phyloP scores from a whole-genome alignment of 1,140 invertebrate genomes.

The Arion vulgaris region DNA sequence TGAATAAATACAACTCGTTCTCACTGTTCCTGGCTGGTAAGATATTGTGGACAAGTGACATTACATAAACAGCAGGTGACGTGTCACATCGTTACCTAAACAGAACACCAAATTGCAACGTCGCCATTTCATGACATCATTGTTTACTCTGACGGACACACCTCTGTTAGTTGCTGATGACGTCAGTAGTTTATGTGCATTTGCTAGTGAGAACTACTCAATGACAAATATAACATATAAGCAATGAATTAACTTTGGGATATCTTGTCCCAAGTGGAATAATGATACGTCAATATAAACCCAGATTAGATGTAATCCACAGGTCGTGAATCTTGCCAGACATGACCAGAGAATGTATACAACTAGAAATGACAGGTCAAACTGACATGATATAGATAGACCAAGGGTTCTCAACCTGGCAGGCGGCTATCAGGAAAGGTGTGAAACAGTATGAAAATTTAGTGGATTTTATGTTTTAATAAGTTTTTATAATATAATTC shows the following conservation, averaged over 20 bases:
- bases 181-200: not conserved
- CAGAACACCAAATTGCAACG: not conserved
- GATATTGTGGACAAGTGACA: not conserved
- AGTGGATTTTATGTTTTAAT: too few relatives aligned
- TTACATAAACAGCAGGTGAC: too few relatives aligned
- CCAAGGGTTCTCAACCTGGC: too few relatives aligned
- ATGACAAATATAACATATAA: not conserved
- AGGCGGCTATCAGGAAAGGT: too few relatives aligned
- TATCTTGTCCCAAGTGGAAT: not conserved
- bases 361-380: too few relatives aligned
- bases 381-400: too few relatives aligned
- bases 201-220: not conserved
- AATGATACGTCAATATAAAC: not conserved
- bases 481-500: too few relatives aligned
- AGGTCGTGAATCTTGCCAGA: too few relatives aligned
- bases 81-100: not conserved
- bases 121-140: not conserved
- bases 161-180: not conserved
- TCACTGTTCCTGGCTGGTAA: not conserved
- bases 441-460: too few relatives aligned
- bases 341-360: too few relatives aligned
- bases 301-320: too few relatives aligned
- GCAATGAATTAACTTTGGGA: not conserved
- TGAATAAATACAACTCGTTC: not conserved
- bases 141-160: not conserved